Evolutionary conservation across 2,797 vertebrate species (phyloP).

Genomic region (Danio choprae): DNA sequence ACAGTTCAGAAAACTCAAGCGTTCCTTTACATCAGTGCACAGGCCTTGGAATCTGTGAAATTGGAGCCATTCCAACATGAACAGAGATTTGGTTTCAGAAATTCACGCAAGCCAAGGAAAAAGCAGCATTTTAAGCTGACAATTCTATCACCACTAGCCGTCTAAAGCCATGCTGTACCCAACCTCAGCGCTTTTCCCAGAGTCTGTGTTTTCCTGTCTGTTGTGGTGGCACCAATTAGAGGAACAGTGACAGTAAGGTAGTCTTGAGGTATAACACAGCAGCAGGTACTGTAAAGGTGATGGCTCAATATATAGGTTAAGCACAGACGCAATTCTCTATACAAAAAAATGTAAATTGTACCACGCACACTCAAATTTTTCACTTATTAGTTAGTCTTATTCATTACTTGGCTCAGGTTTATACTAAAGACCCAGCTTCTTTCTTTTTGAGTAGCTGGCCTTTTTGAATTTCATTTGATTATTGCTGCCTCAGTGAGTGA

Average conservation of each 20-base stretch:
- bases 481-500: constrained; percentile 17
- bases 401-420: neutral
- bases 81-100: constrained; percentile 41
- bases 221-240: constrained; percentile 37
- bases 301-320: neutral
- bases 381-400: neutral
- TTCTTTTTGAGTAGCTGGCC: neutral
- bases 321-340: neutral
- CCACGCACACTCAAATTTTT: neutral
- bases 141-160: constrained; percentile 15
- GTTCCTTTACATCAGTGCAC: neutral
- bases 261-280: constrained; percentile 7
- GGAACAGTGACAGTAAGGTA: constrained; percentile 22
- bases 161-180: constrained; percentile 30
- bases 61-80: constrained; percentile 32
- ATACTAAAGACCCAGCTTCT: neutral
- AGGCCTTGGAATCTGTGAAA: constrained; percentile 34
- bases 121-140: constrained; percentile 37
- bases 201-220: neutral
- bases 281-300: constrained; percentile 2
- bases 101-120: constrained; percentile 23
- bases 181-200: constrained; percentile 32
- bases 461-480: constrained; percentile 24
- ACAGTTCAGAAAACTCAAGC: neutral
- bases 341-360: neutral